Evolutionary conservation across 35 echinoderm and acorn worm species (phyloP).

Genomic region (Hemicentrotus pulcherrimus): DNA sequence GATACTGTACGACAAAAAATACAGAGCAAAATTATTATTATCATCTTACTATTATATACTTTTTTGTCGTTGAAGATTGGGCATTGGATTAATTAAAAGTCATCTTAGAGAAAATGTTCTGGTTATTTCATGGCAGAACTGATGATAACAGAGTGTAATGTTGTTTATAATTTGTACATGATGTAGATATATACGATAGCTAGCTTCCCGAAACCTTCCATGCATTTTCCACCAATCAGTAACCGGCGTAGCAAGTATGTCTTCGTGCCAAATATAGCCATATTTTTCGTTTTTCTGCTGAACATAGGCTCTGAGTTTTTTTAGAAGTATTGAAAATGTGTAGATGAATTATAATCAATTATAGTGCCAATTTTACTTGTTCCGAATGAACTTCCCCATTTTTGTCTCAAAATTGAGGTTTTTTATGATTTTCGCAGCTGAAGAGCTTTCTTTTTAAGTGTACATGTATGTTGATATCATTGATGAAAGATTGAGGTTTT

Average conservation of each 20-base stretch:
- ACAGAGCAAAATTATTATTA: no score
- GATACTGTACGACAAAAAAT: no score
- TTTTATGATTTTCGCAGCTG: not conserved
- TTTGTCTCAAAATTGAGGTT: not conserved
- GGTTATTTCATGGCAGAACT: not conserved
- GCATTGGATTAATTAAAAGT: not conserved
- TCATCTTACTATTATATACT: not conserved
- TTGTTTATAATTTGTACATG: not conserved
- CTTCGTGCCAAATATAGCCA: not conserved
- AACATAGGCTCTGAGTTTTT: not conserved
- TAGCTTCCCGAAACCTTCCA: constrained; percentile 9
- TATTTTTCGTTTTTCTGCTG: not conserved
- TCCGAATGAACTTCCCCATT: not conserved
- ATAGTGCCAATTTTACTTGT: constrained; percentile 3
- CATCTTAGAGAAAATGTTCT: not conserved
- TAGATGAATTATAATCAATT: not conserved
- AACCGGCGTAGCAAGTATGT: not conserved
- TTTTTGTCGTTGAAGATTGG: not conserved
- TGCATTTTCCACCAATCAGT: not conserved
- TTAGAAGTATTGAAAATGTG: not conserved
- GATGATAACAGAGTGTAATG: not conserved
- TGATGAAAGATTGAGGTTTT: not conserved
- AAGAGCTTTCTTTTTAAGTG: not conserved
- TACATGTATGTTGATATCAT: not conserved
- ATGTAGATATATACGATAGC: not conserved